Evolutionary conservation across 2,888 invertebrate genomes (phyloP).

Genomic region (Idaea dimidiata): DNA sequence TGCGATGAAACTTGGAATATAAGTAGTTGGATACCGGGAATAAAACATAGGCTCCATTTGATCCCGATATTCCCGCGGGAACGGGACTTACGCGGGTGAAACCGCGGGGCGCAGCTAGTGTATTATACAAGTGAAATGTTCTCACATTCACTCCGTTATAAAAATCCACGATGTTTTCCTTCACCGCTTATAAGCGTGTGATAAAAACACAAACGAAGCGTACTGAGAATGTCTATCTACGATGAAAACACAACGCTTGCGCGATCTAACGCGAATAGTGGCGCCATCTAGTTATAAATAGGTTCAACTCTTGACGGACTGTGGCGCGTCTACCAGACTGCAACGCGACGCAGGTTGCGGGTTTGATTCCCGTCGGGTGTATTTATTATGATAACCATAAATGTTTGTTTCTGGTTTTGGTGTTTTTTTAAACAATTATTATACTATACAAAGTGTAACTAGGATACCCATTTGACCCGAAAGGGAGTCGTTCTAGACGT

Average conservation of each 20-base stretch:
- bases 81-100: background rate
- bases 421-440: too few relatives aligned
- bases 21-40: too few relatives aligned
- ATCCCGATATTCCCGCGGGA: background rate
- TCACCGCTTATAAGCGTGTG: background rate
- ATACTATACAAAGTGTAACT: too few relatives aligned
- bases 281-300: background rate
- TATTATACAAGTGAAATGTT: background rate
- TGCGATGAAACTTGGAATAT: too few relatives aligned
- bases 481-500: too few relatives aligned
- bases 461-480: too few relatives aligned
- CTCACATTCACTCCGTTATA: background rate
- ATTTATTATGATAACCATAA: too few relatives aligned
- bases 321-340: too few relatives aligned
- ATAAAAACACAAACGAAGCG: background rate
- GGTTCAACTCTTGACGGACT: too few relatives aligned
- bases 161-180: conserved; percentile 1
- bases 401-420: too few relatives aligned
- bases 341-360: too few relatives aligned
- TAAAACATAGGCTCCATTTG: background rate
- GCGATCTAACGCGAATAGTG: background rate
- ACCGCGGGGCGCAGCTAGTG: background rate
- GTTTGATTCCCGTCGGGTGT: too few relatives aligned
- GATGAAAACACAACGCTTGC: background rate
- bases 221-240: background rate